Percentiles rank a stretch among this genome's conserved stretches.
Conservation (phyloP, 2,113 vertebrate species). For the Hucho hucho region DNA sequence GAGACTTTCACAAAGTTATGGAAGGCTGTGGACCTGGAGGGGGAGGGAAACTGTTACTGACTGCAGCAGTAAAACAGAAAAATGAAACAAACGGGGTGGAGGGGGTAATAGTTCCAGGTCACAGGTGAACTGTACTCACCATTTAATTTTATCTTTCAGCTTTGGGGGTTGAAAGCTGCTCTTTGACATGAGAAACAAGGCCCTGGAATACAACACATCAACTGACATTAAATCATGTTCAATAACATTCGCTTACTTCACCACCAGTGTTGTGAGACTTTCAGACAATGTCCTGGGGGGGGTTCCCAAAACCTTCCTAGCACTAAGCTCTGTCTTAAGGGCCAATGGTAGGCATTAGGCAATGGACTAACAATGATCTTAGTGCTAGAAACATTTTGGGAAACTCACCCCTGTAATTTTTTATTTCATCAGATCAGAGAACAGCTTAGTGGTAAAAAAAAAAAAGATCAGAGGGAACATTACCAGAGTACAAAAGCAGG, state of each 20-base stretch:
- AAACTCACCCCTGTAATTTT: too few relatives aligned
- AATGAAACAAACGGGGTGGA: too few relatives aligned
- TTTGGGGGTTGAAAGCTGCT: constrained; percentile 96
- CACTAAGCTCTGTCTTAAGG: too few relatives aligned
- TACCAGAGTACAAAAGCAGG: constrained; percentile 36
- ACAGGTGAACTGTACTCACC: constrained; percentile 72
- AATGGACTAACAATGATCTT: too few relatives aligned
- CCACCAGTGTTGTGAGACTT: background rate
- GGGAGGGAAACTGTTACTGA: background rate
- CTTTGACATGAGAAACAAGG: constrained; percentile 98
- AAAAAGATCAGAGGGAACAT: background rate
- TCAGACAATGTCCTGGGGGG: too few relatives aligned
- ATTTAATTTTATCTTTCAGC: constrained; percentile 97
- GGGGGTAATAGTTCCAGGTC: too few relatives aligned
- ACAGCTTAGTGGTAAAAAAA: too few relatives aligned
- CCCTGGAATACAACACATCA: constrained; percentile 68
- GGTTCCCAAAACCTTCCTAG: too few relatives aligned
- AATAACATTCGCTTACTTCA: background rate
- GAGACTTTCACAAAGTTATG: constrained; percentile 97
- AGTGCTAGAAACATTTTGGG: too few relatives aligned
- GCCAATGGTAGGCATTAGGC: too few relatives aligned
- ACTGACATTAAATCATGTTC: background rate
- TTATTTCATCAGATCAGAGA: background rate
- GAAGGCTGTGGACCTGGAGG: constrained; percentile 85
- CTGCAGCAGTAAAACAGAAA: background rate